Conservation (phyloP, 2,797 vertebrate species). For the Microtus californicus region DNA sequence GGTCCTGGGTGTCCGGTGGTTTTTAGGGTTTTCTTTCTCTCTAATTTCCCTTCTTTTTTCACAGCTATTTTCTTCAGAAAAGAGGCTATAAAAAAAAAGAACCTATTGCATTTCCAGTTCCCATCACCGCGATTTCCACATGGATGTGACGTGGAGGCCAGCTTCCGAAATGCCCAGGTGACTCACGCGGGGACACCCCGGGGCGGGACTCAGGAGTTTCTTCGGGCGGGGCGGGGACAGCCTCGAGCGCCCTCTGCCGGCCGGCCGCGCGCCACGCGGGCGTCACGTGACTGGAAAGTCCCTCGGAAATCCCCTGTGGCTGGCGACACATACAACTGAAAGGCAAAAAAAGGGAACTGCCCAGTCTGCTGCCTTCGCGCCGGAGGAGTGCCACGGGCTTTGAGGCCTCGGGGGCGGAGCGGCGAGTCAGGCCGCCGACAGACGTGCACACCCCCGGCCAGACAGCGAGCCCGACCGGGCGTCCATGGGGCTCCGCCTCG, state of each 20-base stretch:
- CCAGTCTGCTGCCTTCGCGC: conserved; percentile 69
- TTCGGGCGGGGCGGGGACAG: background rate
- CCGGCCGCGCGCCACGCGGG: background rate
- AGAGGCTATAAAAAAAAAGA: conserved; percentile 59
- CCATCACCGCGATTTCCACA: conserved; percentile 84
- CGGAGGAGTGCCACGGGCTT: conserved; percentile 40
- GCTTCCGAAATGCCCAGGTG: conserved; percentile 81
- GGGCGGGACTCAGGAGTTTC: conserved; percentile 72
- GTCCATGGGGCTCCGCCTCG: conserved; percentile 71
- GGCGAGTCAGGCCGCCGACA: background rate
- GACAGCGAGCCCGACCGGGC: background rate
- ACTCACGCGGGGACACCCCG: conserved; percentile 83
- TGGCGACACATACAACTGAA: conserved; percentile 80
- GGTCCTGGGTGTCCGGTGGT: conserved; percentile 17
- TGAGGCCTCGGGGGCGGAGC: conserved; percentile 71
- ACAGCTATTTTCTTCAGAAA: conserved; percentile 81
- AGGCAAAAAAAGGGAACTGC: conserved; percentile 77
- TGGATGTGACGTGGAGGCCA: conserved; percentile 79
- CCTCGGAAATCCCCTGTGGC: conserved; percentile 87
- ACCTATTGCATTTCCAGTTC: conserved; percentile 80
- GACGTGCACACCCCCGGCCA: conserved; percentile 44
- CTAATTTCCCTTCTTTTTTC: conserved; percentile 70
- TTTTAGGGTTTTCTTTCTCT: conserved; percentile 81
- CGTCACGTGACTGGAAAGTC: conserved; percentile 87
- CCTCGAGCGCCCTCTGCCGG: conserved; percentile 70